phyloP scores from a whole-genome alignment of 2,113 vertebrate species.

The Pan troglodytes region NHGRI_mPanTro3-v2.1_pri NC_072416.2:74990501-74991000 shows the following conservation, averaged over 20 bases:
- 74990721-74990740: not conserved
- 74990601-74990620: not conserved
- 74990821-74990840: not conserved
- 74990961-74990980: not conserved
- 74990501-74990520: not conserved
- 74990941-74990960: not conserved
- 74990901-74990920: not conserved
- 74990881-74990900: not conserved
- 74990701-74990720: not conserved
- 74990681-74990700: not conserved
- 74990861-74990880: not conserved
- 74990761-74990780: not conserved
- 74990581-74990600: not conserved
- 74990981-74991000: not conserved
- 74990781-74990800: not conserved
- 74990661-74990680: accelerated
- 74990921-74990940: not conserved
- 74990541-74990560: not conserved
- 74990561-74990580: not conserved
- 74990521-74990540: not conserved
- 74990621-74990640: not conserved
- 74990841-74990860: not conserved
- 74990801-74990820: not conserved
- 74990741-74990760: too few species aligned
- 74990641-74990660: not conserved